Evolutionary conservation across 2,888 invertebrate species (phyloP).

Genomic region (Chironomus riparius): DNA sequence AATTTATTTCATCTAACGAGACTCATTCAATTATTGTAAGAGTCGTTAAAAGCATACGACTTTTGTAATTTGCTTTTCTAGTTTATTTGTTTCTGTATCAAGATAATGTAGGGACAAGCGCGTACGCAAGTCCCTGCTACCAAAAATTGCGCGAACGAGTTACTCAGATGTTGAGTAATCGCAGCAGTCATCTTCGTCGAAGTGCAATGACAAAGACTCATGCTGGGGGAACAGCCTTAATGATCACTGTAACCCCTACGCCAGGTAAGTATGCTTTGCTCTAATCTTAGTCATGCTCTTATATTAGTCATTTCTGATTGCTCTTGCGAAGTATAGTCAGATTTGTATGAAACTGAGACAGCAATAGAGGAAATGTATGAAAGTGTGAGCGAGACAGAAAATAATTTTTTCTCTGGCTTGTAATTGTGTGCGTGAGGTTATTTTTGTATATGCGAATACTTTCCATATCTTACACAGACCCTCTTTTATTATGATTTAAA

Average conservation of each 20-base stretch:
- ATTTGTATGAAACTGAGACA: background rate
- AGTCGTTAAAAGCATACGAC: background rate
- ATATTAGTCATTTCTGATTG: background rate
- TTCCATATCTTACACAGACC: background rate
- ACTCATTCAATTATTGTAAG: too few species aligned
- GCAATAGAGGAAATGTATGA: background rate
- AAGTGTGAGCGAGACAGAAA: background rate
- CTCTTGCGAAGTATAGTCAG: background rate
- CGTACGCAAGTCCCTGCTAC: slow-evolving; percentile 51
- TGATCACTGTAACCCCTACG: slow-evolving; percentile 57
- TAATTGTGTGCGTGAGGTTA: background rate
- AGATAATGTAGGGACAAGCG: slow-evolving; percentile 32
- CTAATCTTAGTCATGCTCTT: too few species aligned
- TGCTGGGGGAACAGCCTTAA: slow-evolving; percentile 59
- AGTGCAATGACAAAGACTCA: slow-evolving; percentile 63
- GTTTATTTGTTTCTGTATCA: background rate
- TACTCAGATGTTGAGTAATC: slow-evolving; percentile 54
- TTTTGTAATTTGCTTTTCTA: background rate
- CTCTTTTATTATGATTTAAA: too few species aligned
- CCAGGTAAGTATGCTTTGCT: slow-evolving; percentile 39
- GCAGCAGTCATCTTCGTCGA: slow-evolving; percentile 59
- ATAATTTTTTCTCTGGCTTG: background rate
- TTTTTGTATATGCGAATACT: background rate
- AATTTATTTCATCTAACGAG: too few species aligned
- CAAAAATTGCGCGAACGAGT: slow-evolving; percentile 57